Percentiles rank a stretch among this genome's conserved stretches.
Conservation (phyloP, 2,113 vertebrate genomes). For the Psilopsiagon aurifrons region DNA sequence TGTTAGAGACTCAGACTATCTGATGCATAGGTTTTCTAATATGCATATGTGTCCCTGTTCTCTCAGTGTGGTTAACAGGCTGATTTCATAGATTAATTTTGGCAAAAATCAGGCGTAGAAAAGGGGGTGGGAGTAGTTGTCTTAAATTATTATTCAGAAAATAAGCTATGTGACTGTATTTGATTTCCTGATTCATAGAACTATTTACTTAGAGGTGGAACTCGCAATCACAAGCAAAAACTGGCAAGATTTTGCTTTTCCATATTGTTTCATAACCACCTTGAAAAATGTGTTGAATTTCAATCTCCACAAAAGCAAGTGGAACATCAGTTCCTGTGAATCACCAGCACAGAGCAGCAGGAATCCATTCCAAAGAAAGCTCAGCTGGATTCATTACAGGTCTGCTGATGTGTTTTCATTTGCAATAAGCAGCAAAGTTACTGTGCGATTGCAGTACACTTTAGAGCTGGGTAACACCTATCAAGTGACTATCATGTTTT, state of each 20-base stretch:
- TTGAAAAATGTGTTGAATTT: conserved; percentile 30
- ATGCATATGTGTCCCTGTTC: neutral
- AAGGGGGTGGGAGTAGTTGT: neutral
- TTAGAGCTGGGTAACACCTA: neutral
- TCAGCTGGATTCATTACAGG: conserved; percentile 33
- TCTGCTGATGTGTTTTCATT: conserved; percentile 40
- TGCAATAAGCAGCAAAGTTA: conserved; percentile 29
- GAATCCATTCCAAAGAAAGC: neutral
- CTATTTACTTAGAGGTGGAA: neutral
- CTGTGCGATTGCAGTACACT: neutral
- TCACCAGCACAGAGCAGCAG: conserved; percentile 42
- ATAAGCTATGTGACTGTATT: neutral
- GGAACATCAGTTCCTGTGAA: neutral
- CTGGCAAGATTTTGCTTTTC: neutral
- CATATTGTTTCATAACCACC: neutral
- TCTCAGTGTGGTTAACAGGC: neutral
- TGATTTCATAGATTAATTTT: neutral
- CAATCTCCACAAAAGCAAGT: neutral
- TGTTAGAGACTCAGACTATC: neutral
- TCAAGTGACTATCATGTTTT: neutral
- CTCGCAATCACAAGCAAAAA: neutral
- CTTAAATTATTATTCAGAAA: neutral
- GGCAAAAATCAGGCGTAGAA: neutral
- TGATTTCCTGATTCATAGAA: neutral
- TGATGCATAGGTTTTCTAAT: neutral